Base-by-base conservation (phyloP, 2,888 invertebrate species). In the Cephus runcator region DNA sequence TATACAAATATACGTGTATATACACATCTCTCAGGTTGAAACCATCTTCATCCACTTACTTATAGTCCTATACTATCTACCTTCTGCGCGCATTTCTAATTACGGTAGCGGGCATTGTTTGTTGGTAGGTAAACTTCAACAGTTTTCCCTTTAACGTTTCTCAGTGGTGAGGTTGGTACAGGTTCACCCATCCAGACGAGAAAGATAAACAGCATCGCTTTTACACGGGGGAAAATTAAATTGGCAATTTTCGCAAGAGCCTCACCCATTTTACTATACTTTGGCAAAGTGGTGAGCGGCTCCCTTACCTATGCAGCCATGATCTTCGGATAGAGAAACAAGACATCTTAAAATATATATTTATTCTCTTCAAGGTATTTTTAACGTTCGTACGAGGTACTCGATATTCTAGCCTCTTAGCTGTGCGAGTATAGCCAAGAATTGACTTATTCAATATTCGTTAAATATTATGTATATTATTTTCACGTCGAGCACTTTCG, bases 61-160 rank as follows among this genome's bases (percentile, higher is more conserved):
- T 23, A 56, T 23, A 56, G 56, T 56, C 56, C 56, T 56, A 9
- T 56, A 56, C 56, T 15, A 2, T 56, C 56, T 56, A 56, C 56
- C 56, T 56, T 56, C 9, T 56, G 23, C 56, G 56, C 56, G 56
- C 56, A 56, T 56, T 56, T 56, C 79, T 81, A 81, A 81, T 81
- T 81, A 77, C 69, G 71, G 79, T 34, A 77, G 36, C 56, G 75
- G 31, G 73, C 75, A 78, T 81, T 81, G 79, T 79, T 79, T 75
- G 75, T 69, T 74, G 73, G 36, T 40, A 77, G 75, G n/a, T 23
- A 56, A 79, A 77, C 77, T 81, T 80, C 6, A 68, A 23, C 31
- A 76, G 76, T 77, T 79, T 74, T 75, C 73, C 35, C 36, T 31
- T 56, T 31, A 56, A 15, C 56, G 23, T 56, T 56, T 56, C 56